Conservation (phyloP, 2,113 vertebrate genomes). For the Gobius niger region DNA sequence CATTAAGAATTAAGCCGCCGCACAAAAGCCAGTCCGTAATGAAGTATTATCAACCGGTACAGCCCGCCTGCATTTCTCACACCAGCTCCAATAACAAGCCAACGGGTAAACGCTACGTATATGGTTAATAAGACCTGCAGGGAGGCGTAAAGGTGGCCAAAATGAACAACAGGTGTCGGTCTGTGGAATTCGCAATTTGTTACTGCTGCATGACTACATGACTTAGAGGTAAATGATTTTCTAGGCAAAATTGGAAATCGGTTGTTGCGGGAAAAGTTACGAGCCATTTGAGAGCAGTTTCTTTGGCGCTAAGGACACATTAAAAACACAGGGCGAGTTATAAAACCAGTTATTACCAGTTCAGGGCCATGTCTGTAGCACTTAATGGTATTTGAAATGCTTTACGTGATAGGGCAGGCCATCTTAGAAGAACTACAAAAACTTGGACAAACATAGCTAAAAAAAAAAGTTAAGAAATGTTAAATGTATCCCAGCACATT, state of each 20-base stretch:
- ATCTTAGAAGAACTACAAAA: too few species aligned
- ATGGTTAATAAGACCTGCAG: constrained; percentile 69
- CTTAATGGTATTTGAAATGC: constrained; percentile 15
- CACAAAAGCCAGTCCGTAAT: constrained; percentile 68
- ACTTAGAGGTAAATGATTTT: constrained; percentile 31
- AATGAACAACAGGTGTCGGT: constrained; percentile 57
- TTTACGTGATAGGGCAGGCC: constrained; percentile 3
- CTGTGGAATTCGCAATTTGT: constrained; percentile 11
- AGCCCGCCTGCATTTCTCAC: constrained; percentile 64
- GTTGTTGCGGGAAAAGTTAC: constrained; percentile 33
- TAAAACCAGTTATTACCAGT: constrained; percentile 10
- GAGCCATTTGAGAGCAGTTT: constrained; percentile 6
- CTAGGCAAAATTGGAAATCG: constrained; percentile 42
- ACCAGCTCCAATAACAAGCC: constrained; percentile 64
- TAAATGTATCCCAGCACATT: not conserved
- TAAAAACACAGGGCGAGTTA: constrained; percentile 26
- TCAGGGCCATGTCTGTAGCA: constrained; percentile 14
- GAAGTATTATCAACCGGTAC: constrained; percentile 56
- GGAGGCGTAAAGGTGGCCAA: constrained; percentile 64
- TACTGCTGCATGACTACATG: not conserved
- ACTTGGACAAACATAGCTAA: too few species aligned
- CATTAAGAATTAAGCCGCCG: constrained; percentile 68
- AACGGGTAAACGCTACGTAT: constrained; percentile 42
- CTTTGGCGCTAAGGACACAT: not conserved
- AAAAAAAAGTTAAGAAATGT: too few species aligned